A percentile compares a stretch with the other conserved stretches of the same genome.
Conservation (phyloP, 2,113 vertebrate species). For the Ammodytes marinus region DNA sequence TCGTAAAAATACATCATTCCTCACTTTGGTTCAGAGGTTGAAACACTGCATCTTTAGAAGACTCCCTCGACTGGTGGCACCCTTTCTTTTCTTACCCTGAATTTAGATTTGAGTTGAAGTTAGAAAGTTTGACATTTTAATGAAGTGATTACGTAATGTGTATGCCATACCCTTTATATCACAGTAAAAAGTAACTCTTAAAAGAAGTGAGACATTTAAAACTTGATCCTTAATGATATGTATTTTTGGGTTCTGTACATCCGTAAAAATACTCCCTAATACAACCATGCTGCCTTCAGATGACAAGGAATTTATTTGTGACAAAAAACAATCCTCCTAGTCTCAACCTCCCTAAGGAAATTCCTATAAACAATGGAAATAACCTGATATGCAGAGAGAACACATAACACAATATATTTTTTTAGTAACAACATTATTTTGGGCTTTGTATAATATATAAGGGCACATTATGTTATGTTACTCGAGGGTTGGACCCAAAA, state of each 20-base stretch:
- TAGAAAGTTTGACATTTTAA: constrained; percentile 52
- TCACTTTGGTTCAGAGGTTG: constrained; percentile 27
- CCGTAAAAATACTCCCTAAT: not conserved
- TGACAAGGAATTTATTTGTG: not conserved
- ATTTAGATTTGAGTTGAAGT: constrained; percentile 41
- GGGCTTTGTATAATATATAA: not conserved
- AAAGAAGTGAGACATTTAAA: constrained; percentile 3
- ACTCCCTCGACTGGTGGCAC: not conserved
- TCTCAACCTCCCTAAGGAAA: not conserved
- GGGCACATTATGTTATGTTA: no score
- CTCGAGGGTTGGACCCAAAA: no score
- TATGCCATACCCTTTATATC: constrained; percentile 20
- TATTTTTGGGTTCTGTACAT: constrained; percentile 3
- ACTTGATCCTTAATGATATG: not conserved
- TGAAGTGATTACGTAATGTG: constrained; percentile 22
- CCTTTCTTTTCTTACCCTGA: constrained; percentile 12
- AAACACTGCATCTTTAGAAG: constrained; percentile 13
- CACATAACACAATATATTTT: not conserved
- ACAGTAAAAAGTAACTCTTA: constrained; percentile 8
- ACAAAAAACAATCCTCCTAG: not conserved
- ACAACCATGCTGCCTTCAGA: constrained; percentile 13
- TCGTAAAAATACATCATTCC: constrained; percentile 26
- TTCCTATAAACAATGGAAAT: not conserved
- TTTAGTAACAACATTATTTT: not conserved
- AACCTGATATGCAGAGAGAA: not conserved